Base-by-base conservation (phyloP, 2,888 invertebrate species). In the Didymodactylos carnosus region DNA sequence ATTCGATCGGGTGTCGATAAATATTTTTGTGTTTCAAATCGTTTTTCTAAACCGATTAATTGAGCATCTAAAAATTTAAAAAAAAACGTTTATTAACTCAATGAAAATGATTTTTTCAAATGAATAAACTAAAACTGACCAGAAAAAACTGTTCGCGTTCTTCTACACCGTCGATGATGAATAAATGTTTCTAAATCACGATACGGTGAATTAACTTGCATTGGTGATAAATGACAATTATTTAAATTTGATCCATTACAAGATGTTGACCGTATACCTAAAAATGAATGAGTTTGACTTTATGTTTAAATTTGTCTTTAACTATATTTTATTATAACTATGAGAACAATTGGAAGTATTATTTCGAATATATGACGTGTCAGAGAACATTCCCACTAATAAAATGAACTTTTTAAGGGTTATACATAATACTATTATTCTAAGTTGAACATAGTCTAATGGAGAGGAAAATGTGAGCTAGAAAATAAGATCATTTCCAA, bases 11-110 rank as follows among this genome's bases (percentile, higher is more conserved):
- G 83, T 0, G 84, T 84, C 3, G 84, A 84, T 71, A 84, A 77
- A 77, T 84, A 84, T 77, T 84, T 84, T 77, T 84, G 84, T 27
- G 79, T 78, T 69, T 83, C 84, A 75, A 84, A 84, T 62, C 82
- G 77, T 75, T 82, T 79, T 77, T 84, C 84, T 39, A 84, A 76
- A 3, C 83, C 83, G 79, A 82, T 81, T 69, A 84, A 78, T 75
- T 81, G 80, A 69, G 69, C 71, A 23, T 75, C 75, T 72, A 41
- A 13, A n/a, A 39, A 39, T n/a, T 7, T 1, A 39, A 3, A 39
- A 39, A 3, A 16, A 70, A 40, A 0, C 13, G 13, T 16, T 14
- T 16, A 43, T 14, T 14, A 43, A 40, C 8, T 23, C n/a, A 23
- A 23, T 3, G 4, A 23, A 4, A 40, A 23, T 13, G 1, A 46